Percentiles rank a stretch among this genome's conserved stretches.
phyloP scores from a whole-genome alignment of 2,113 vertebrate genomes.

The Eulacestoma nigropectus region DNA sequence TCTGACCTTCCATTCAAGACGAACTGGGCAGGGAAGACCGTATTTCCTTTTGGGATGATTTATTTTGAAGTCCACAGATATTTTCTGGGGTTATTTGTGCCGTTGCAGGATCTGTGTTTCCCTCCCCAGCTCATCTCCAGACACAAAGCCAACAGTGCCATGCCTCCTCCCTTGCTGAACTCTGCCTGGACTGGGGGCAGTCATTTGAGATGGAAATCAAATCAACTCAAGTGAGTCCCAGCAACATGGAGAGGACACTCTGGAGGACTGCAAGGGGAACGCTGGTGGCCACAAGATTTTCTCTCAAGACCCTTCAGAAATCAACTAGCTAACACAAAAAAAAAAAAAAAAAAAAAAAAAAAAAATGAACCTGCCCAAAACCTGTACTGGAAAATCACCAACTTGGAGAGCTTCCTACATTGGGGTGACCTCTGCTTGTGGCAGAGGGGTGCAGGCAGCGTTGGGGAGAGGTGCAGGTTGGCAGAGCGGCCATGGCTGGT shows the following conservation, averaged over 20 bases:
- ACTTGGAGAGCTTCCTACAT: conserved; percentile 21
- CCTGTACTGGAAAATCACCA: not conserved
- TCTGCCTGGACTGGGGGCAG: not conserved
- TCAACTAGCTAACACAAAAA: not conserved
- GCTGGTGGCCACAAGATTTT: not conserved
- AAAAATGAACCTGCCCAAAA: not conserved
- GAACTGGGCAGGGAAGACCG: not conserved
- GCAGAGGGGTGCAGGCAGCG: not conserved
- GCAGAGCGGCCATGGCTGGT: not conserved
- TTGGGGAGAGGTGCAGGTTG: not conserved
- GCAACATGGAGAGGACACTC: not conserved
- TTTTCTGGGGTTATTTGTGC: not conserved
- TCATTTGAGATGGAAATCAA: not conserved
- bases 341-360: not conserved
- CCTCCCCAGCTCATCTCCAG: not conserved
- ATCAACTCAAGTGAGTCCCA: not conserved
- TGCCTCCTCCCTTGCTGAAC: not conserved
- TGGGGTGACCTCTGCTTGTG: not conserved
- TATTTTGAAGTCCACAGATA: not conserved
- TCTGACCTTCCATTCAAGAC: not conserved
- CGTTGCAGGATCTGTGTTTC: not conserved
- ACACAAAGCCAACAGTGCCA: conserved; percentile 11
- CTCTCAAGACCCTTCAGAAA: conserved; percentile 2
- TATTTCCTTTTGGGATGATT: not conserved
- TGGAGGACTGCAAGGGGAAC: not conserved